Evolutionary conservation across 2,113 vertebrate species (phyloP), one percentile per base, ranked within the genome.

Genomic region (Camelus dromedarius): DNA sequence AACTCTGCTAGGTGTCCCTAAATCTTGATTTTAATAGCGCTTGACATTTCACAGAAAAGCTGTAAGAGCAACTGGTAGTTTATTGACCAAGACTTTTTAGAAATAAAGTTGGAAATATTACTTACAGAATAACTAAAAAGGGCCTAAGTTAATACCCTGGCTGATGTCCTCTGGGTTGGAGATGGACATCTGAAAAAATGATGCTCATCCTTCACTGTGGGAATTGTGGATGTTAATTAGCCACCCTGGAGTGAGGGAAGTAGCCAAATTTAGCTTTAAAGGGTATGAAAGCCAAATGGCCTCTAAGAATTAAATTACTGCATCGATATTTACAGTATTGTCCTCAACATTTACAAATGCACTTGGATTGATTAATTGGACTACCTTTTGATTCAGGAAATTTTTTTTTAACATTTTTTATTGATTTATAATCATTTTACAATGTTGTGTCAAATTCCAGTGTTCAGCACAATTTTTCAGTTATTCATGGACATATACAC

Each of bases 281-380:
- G 84, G 38, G 32, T 69, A 50, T 42, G 52, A 86, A 84, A 89
- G 62, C 56, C 42, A 81, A 83, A n/a, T 42, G 56, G 35, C 11
- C 79, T 85, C 38, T 54, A 79, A 79, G 80, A 96, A 93, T 93
- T 86, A 76, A 81, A 75, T 85, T n/a, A 73, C 28, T 48, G 22
- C n/a, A 48, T 2, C 15, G 35, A 75, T 89, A 48, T 91, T 87
- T 84, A 60, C 8, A 73, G 42, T 88, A 67, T 62, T 91, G 85
- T 67, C 38, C 60, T 75, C 60, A 67, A 24, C 64, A 67, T 76
- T 77, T 82, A 85, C 76, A 93, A 56, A 77, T 72, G 38, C 11
- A 48, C 11, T 73, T 52, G 50, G n/a, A 19, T 84, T 66, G 35
- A 90, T 87, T 54, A 96, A 42, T 73, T 48, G 91, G 48, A 72